Conservation (phyloP, 2,113 vertebrate species). For the Laterallus jamaicensis region DNA sequence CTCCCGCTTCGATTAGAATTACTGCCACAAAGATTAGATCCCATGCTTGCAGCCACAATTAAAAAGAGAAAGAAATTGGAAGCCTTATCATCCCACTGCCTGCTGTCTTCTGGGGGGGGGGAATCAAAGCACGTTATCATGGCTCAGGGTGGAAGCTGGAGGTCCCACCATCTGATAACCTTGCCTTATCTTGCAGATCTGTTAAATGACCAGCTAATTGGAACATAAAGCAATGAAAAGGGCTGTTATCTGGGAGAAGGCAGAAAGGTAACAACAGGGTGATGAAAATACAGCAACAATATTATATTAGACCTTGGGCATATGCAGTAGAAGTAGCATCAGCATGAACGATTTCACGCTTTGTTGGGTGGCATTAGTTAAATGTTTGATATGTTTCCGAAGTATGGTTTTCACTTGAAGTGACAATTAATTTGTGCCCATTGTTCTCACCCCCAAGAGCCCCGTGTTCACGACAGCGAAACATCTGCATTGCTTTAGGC, state of each 20-base stretch:
- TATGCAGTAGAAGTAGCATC: background rate
- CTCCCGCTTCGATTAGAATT: background rate
- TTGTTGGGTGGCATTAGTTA: background rate
- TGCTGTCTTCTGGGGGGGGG: background rate
- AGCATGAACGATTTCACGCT: background rate
- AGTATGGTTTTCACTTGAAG: slow-evolving; percentile 8
- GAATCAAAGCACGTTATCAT: background rate
- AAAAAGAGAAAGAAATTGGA: background rate
- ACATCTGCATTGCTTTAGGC: background rate
- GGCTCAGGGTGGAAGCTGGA: background rate
- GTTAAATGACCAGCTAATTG: background rate
- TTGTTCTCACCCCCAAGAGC: background rate
- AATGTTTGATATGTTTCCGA: background rate
- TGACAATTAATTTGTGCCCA: slow-evolving; percentile 7
- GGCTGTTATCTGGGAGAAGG: background rate
- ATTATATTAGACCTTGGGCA: background rate
- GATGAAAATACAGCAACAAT: background rate
- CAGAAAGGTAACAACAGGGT: background rate
- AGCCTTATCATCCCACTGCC: background rate
- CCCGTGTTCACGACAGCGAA: background rate
- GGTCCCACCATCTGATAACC: background rate
- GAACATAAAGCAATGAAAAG: background rate
- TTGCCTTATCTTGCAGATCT: background rate
- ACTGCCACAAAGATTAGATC: background rate
- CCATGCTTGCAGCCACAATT: background rate